phyloP scores from a whole-genome alignment of 2,797 vertebrate genomes.

The Sebastes glaucus region DNA sequence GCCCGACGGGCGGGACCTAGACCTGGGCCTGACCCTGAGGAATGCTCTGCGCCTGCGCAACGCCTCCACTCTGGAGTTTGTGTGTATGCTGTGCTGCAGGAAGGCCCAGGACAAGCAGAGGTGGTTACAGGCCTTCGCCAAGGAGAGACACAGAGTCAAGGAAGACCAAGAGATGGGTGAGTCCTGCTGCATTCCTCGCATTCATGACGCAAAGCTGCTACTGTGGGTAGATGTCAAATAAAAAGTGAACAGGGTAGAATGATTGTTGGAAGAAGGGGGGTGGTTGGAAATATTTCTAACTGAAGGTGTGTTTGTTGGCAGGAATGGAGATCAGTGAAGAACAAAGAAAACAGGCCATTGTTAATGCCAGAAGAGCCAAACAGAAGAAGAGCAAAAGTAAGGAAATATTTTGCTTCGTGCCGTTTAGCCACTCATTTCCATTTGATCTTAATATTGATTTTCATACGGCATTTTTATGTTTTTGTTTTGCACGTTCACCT shows the following conservation, averaged over 20 bases:
- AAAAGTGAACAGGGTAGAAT: conserved; percentile 3
- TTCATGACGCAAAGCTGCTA: background rate
- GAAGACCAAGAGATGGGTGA: conserved; percentile 97
- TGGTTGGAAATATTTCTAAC: conserved; percentile 39
- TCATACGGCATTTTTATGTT: background rate
- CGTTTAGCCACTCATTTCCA: background rate
- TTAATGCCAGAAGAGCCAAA: conserved; percentile 92
- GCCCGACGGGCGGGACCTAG: conserved; percentile 88
- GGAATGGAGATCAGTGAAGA: conserved; percentile 96
- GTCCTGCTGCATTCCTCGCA: conserved; percentile 44
- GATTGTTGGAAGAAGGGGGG: background rate
- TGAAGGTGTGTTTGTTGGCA: conserved; percentile 65
- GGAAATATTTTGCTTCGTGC: conserved; percentile 12
- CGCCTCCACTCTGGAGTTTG: conserved; percentile 83
- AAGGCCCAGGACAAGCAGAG: conserved; percentile 92
- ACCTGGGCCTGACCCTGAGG: conserved; percentile 87
- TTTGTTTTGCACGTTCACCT: conserved; percentile 7
- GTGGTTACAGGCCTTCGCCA: conserved; percentile 91
- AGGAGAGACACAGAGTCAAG: conserved; percentile 89
- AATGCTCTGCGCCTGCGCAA: conserved; percentile 90
- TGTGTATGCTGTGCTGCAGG: conserved; percentile 89
- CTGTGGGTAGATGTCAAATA: conserved; percentile 31
- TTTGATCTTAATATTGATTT: background rate
- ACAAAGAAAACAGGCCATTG: conserved; percentile 94
- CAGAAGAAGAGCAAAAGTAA: conserved; percentile 93